phyloP scores from a whole-genome alignment of 2,797 vertebrate genomes.

The Delichon dasypus region DNA sequence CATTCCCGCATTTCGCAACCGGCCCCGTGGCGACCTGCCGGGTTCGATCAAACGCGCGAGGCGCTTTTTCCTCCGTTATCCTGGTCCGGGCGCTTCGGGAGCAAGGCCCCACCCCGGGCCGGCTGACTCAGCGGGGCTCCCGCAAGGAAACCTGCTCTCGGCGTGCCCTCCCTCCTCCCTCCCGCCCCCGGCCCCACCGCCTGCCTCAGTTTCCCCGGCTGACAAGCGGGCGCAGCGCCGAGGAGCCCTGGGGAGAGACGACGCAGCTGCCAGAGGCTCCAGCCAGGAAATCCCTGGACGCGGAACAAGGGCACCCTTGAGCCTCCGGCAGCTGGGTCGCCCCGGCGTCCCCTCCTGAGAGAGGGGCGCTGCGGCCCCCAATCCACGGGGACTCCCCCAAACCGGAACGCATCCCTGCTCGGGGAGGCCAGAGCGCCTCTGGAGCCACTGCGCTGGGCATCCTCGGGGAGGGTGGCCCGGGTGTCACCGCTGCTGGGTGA shows the following conservation, averaged over 20 bases:
- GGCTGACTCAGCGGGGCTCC: conserved; percentile 60
- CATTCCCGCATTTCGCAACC: conserved; percentile 58
- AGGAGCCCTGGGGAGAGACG: background rate
- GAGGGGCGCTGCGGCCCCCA: background rate
- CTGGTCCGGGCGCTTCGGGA: background rate
- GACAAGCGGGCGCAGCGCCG: background rate
- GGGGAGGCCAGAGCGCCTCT: background rate
- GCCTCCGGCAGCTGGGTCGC: background rate
- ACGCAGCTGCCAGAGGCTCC: background rate
- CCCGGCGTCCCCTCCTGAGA: background rate
- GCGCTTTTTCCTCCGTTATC: conserved; percentile 49
- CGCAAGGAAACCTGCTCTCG: conserved; percentile 47
- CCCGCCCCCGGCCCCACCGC: background rate
- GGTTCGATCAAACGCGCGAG: conserved; percentile 19
- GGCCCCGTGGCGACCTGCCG: conserved; percentile 3
- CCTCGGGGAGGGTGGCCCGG: background rate
- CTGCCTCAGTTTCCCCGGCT: conserved; percentile 52
- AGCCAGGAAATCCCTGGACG: conserved; percentile 16
- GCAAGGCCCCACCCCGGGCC: conserved; percentile 54
- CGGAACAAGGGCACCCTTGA: conserved; percentile 4
- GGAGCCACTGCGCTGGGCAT: background rate
- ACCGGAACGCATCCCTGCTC: background rate
- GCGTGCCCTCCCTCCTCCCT: background rate
- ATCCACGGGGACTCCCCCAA: background rate
- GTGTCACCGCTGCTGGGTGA: background rate